phyloP scores from a whole-genome alignment of 1,140 invertebrate species.

The Drosophila murphyi region DNA sequence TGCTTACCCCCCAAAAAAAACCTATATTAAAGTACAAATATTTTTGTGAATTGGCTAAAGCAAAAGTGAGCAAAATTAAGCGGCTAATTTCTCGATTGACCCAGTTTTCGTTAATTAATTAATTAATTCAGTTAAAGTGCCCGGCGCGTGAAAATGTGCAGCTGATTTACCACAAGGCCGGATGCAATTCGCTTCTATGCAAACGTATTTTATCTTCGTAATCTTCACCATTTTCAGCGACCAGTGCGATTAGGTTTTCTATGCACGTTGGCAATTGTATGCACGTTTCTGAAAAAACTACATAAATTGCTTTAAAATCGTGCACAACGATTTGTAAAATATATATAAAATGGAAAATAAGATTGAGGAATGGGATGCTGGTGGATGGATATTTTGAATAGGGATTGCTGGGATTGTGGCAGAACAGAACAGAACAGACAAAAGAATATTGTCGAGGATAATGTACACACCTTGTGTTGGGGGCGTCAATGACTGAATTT shows the following conservation, averaged over 20 bases:
- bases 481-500: conserved; percentile 31
- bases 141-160: conserved; percentile 48
- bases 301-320: conserved; percentile 84
- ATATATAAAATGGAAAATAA: conserved; percentile 47
- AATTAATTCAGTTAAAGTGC: conserved; percentile 1
- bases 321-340: conserved; percentile 71
- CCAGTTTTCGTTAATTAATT: not conserved
- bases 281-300: conserved; percentile 85
- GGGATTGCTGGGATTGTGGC: conserved; percentile 31
- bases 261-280: conserved; percentile 84
- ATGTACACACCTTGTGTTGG: conserved; percentile 68
- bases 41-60: no score
- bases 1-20: no score
- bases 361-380: conserved; percentile 11
- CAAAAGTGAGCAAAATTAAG: not conserved
- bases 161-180: conserved; percentile 84
- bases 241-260: conserved; percentile 84
- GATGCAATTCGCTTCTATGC: conserved; percentile 83
- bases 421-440: conserved; percentile 53
- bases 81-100: no score
- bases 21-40: no score
- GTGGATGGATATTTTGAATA: not conserved
- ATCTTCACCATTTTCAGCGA: conserved; percentile 84
- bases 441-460: conserved; percentile 5
- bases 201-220: conserved; percentile 84